A percentile compares a stretch with the other conserved stretches of the same genome.
These are phyloP conservation scores for Oeneis ivallda DNA, from an alignment of 2,888 invertebrate genomes.

Conservation along the genomic window DNA sequence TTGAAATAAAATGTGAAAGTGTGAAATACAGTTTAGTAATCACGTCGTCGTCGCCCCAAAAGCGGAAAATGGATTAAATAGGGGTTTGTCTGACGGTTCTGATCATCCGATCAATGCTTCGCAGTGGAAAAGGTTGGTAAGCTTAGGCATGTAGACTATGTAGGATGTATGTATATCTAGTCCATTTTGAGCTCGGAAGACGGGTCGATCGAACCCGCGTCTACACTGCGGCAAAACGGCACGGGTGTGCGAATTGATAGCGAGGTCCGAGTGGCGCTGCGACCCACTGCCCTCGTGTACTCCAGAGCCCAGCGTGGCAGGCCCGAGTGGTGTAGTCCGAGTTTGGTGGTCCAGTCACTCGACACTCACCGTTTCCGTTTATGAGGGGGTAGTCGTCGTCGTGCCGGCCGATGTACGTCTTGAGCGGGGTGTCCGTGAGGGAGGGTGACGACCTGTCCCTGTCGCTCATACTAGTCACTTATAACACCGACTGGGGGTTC, in stretches of 20 bases:
- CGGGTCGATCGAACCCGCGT: constrained; percentile 70
- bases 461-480: constrained; percentile 91
- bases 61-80: neutral
- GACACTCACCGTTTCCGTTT: constrained; percentile 86
- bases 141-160: constrained; percentile 22
- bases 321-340: constrained; percentile 39
- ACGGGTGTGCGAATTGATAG: constrained; percentile 33
- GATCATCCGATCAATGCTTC: neutral
- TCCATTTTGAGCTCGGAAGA: constrained; percentile 47
- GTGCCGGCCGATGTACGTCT: constrained; percentile 92
- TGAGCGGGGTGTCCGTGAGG: constrained; percentile 93
- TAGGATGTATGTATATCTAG: constrained; percentile 45
- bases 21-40: neutral
- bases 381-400: constrained; percentile 90
- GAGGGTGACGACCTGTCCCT: constrained; percentile 94
- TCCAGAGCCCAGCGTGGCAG: neutral
- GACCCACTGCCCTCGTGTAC: constrained; percentile 43
- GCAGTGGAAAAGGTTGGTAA: neutral
- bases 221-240: constrained; percentile 70
- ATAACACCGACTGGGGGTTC: constrained; percentile 60
- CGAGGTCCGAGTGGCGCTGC: constrained; percentile 34
- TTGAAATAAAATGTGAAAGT: neutral
- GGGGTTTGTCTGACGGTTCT: neutral
- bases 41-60: no score
- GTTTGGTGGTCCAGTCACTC: constrained; percentile 39